These are phyloP conservation scores for Monomorium pharaonis DNA, from an alignment of 1,140 invertebrate species.

Conservation along the genomic window DNA sequence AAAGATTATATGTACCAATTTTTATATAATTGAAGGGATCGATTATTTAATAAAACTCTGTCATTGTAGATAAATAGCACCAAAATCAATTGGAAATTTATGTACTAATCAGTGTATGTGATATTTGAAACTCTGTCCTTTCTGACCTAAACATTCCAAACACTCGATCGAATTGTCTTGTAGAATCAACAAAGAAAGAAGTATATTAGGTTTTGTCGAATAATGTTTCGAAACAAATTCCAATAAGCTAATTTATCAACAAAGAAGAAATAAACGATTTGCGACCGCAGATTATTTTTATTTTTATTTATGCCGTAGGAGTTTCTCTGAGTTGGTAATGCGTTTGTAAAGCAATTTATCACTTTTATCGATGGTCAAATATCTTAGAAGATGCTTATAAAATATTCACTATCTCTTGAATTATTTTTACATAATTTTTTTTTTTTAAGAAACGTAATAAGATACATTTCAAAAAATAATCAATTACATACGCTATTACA, in stretches of 20 bases:
- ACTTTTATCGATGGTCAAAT: not conserved
- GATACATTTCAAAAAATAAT: not conserved
- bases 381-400: not conserved
- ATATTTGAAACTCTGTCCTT: constrained; percentile 31
- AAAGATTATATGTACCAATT: not conserved
- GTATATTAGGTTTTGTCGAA: not conserved
- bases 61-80: constrained; percentile 9
- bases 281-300: not conserved
- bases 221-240: not conserved
- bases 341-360: not conserved
- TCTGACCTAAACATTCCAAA: constrained; percentile 11
- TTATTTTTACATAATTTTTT: not conserved
- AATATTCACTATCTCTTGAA: not conserved
- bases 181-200: not conserved
- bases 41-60: not conserved
- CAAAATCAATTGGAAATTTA: constrained; percentile 17
- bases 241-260: not conserved
- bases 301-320: not conserved
- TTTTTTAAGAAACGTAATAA: not conserved
- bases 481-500: not conserved
- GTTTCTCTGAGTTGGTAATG: not conserved
- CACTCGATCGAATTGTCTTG: not conserved
- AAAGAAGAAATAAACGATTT: not conserved
- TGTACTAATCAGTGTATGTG: constrained; percentile 16
- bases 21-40: not conserved